phyloP scores from a whole-genome alignment of 1,140 invertebrate species.

The Pseudomyrmex dendroicus region DNA sequence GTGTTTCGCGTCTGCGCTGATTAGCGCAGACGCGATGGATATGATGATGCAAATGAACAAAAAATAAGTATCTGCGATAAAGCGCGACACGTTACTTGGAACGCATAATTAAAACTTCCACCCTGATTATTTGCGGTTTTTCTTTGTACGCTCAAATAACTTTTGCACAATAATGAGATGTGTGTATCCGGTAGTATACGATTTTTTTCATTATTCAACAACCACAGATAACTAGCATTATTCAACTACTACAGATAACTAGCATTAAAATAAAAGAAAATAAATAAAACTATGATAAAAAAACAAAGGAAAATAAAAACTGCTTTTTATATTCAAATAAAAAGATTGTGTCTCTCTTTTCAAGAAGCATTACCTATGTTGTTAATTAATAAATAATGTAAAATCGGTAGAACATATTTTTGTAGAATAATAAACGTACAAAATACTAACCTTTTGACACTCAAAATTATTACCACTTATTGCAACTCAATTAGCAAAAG shows the following conservation, averaged over 20 bases:
- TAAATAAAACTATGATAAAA: not conserved
- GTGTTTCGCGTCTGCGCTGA: constrained; percentile 40
- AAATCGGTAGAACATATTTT: not conserved
- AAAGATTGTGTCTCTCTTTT: not conserved
- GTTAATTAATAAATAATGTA: constrained; percentile 15
- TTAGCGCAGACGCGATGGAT: constrained; percentile 26
- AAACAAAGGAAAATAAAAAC: not conserved
- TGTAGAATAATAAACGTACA: too few relatives aligned
- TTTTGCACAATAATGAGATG: not conserved
- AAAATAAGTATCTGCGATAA: constrained; percentile 25
- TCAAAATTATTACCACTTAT: constrained; percentile 65
- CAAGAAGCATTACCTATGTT: not conserved
- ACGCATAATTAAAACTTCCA: constrained; percentile 46
- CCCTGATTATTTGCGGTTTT: not conserved
- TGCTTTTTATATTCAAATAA: not conserved
- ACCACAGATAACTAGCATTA: too few relatives aligned
- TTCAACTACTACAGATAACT: not conserved
- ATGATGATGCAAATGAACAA: constrained; percentile 52
- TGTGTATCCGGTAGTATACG: not conserved
- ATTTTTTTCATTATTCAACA: not conserved
- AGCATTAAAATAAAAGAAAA: not conserved
- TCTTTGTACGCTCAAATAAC: not conserved
- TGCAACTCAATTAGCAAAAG: constrained; percentile 64
- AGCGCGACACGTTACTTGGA: constrained; percentile 20
- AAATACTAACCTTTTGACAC: constrained; percentile 54